phyloP scores from a whole-genome alignment of 2,888 invertebrate species.

The Oeneis ivallda region DNA sequence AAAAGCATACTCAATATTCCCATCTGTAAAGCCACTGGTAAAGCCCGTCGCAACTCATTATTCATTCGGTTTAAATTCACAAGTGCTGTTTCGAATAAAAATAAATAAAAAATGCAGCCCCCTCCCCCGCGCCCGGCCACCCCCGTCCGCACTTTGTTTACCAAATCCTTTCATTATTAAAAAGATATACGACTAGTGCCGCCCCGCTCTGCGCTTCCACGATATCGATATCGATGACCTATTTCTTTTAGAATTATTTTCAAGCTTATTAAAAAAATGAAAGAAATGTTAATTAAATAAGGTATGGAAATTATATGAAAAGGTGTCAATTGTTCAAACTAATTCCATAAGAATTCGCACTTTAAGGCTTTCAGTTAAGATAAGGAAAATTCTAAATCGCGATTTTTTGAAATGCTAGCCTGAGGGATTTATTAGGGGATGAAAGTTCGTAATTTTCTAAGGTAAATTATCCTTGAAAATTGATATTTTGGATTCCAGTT shows the following conservation, averaged over 20 bases:
- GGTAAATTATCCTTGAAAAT: too few species aligned
- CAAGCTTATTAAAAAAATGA: too few species aligned
- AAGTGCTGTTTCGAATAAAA: constrained; percentile 42
- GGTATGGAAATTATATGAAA: too few species aligned
- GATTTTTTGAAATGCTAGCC: too few species aligned
- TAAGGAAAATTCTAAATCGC: too few species aligned
- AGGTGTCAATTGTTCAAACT: too few species aligned
- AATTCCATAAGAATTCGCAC: too few species aligned
- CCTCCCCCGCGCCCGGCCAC: constrained; percentile 34
- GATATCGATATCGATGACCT: background rate
- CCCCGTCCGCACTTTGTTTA: constrained; percentile 60
- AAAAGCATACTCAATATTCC: background rate
- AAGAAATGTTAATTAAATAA: too few species aligned
- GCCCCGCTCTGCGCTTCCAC: constrained; percentile 39
- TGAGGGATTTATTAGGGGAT: too few species aligned
- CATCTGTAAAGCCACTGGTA: background rate
- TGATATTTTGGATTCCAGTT: too few species aligned
- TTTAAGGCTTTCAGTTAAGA: too few species aligned
- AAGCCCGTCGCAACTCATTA: constrained; percentile 26
- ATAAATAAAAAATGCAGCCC: constrained; percentile 45
- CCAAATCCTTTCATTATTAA: constrained; percentile 78
- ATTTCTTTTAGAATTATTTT: background rate
- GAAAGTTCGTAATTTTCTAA: too few species aligned
- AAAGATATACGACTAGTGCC: constrained; percentile 67
- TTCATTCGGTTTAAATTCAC: constrained; percentile 40